Conservation (phyloP, 2,888 invertebrate species). For the Tiphia femorata region DNA sequence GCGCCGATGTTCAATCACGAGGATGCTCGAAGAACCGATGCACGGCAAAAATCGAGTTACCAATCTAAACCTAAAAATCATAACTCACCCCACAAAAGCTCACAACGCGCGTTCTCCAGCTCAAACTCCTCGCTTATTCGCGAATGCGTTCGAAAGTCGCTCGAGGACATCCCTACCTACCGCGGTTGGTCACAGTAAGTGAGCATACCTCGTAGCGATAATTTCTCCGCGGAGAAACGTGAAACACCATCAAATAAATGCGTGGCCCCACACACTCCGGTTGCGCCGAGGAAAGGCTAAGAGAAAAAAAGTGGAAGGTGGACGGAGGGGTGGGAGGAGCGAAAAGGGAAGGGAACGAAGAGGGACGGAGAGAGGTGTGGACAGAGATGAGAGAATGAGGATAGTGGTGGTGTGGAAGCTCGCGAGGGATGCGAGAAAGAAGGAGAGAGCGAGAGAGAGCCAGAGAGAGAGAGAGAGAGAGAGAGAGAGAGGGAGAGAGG, state of each 20-base stretch:
- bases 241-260: slow-evolving; percentile 55
- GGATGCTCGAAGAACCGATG: no score
- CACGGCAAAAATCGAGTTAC: no score
- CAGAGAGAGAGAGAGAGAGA: slow-evolving; percentile 1
- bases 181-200: slow-evolving; percentile 57
- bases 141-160: slow-evolving; percentile 27
- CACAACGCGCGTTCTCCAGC: no score
- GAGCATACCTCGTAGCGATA: slow-evolving; percentile 60
- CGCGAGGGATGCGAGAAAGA: slow-evolving; percentile 8
- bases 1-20: no score
- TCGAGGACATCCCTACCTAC: slow-evolving; percentile 31
- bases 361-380: no score
- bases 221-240: slow-evolving; percentile 57
- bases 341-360: not conserved
- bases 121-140: no score
- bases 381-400: no score
- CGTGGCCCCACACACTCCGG: slow-evolving; percentile 48
- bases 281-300: slow-evolving; percentile 11
- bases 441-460: not conserved
- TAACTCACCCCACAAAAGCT: no score
- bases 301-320: not conserved
- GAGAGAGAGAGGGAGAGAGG: not conserved
- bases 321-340: slow-evolving; percentile 3
- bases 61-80: no score
- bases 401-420: no score